Percentiles rank a stretch among this genome's conserved stretches.
phyloP scores from a whole-genome alignment of 2,888 invertebrate species.

The Stenchaetothrips biformis region DNA sequence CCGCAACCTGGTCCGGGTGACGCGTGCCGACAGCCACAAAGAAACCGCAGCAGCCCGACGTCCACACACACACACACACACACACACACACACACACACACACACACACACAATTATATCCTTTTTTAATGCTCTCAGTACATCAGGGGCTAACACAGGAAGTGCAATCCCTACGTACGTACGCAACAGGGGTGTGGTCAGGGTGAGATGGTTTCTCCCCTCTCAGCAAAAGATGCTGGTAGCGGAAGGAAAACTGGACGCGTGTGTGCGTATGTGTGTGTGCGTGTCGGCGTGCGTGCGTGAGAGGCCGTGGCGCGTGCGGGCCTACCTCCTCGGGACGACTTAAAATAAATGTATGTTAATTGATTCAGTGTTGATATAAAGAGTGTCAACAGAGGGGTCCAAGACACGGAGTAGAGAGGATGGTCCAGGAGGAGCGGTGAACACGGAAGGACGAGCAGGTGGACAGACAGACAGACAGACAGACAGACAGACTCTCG shows the following conservation, averaged over 20 bases:
- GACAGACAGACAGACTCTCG: too few species aligned
- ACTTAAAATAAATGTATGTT: slow-evolving; percentile 24
- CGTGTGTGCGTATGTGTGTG: background rate
- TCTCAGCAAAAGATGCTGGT: slow-evolving; percentile 1
- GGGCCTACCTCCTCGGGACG: background rate
- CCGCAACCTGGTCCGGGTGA: background rate
- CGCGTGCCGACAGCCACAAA: slow-evolving; percentile 11
- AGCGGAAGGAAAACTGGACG: background rate
- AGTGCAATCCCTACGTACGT: background rate
- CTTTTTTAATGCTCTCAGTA: background rate
- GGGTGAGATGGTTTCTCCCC: background rate
- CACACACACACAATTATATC: background rate
- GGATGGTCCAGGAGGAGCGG: background rate
- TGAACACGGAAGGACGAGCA: too few species aligned
- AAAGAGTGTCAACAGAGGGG: slow-evolving; percentile 13
- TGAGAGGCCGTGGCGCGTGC: slow-evolving; percentile 12
- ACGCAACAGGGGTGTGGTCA: background rate
- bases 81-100: background rate
- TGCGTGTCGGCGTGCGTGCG: background rate
- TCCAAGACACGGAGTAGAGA: background rate
- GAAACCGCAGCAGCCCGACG: background rate
- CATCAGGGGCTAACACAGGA: background rate
- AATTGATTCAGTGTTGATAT: slow-evolving; percentile 24
- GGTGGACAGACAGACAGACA: too few species aligned
- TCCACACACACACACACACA: background rate